Percentiles rank a stretch among this genome's conserved stretches.
phyloP scores from a whole-genome alignment of 1,140 invertebrate genomes.

The Lasioglossum albipes region DNA sequence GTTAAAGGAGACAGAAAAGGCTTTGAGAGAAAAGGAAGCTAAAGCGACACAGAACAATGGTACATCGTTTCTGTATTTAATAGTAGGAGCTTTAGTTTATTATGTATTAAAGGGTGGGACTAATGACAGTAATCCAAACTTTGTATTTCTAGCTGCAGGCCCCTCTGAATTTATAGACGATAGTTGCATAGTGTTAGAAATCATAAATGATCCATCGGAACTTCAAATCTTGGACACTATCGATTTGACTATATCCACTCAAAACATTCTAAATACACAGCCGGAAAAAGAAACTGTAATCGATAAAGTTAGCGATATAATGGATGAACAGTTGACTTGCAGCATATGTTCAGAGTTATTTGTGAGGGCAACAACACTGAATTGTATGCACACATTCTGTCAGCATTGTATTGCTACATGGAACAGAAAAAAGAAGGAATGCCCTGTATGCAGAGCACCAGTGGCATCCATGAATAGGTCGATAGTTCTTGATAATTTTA shows the following conservation, averaged over 20 bases:
- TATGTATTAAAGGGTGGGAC: neutral
- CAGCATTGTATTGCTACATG: conserved; percentile 86
- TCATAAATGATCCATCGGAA: conserved; percentile 63
- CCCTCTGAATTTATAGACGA: conserved; percentile 4
- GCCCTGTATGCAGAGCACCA: conserved; percentile 85
- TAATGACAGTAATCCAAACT: neutral
- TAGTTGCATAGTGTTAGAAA: conserved; percentile 60
- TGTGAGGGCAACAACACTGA: conserved; percentile 85
- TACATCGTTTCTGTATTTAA: conserved; percentile 18
- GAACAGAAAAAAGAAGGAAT: conserved; percentile 86
- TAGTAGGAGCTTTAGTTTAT: neutral
- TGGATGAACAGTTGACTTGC: conserved; percentile 89
- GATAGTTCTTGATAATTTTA: conserved; percentile 82
- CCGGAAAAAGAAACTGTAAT: conserved; percentile 78
- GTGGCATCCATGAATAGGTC: conserved; percentile 81
- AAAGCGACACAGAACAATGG: conserved; percentile 45
- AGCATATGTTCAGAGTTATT: conserved; percentile 90
- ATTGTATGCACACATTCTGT: conserved; percentile 91
- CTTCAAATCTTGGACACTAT: conserved; percentile 75
- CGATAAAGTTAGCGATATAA: conserved; percentile 82
- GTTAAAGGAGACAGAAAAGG: conserved; percentile 78
- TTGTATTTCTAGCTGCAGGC: conserved; percentile 25
- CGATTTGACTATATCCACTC: conserved; percentile 73
- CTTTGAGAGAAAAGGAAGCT: conserved; percentile 77
- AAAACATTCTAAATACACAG: conserved; percentile 40